Evolutionary conservation across 2,888 invertebrate genomes (phyloP), one percentile per base, ranked within the genome.

Genomic region (Watsonalla binaria): DNA sequence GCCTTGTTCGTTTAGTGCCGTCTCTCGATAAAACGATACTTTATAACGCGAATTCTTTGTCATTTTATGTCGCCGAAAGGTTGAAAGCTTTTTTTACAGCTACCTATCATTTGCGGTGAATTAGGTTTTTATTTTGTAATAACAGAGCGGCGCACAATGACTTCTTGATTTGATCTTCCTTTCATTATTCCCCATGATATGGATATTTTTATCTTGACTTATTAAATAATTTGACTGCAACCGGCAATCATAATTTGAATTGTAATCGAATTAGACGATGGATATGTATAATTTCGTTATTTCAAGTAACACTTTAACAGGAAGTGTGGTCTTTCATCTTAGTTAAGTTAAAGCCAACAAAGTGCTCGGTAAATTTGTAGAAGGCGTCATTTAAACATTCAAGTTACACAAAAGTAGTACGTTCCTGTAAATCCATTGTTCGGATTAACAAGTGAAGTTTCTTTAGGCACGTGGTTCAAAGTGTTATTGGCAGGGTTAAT

Each of bases 151-250:
- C 68, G 68, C 58, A 61, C 66, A 67, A 65, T 72, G 74, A 77
- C 66, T 70, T 61, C 70, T 74, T 73, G 69, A 62, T 72, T 78
- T 71, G 72, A 76, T 72, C 70, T 72, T 71, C 66, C 66, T 74
- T 77, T 88, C 88, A 88, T 90, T 89, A 90, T 86, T 85, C 82
- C 83, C 80, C 81, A 87, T 89, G 90, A 90, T 84, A 82, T 72
- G 82, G 72, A 76, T 74, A 72, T 87, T 86, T 78, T 74, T 62
- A 65, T 61, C 71, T 76, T 80, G 78, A 80, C 78, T 76, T 64
- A 76, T 70, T 73, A 72, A 74, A 77, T 68, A 42, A 42, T 42
- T 42, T 42, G 5, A 42, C 42, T 42, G 72, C 66, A 73, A 67
- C 63, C 66, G 68, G 67, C 70, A 65, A 70, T 48, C 65, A 74